A percentile compares a stretch with the other conserved stretches of the same genome.
These are phyloP conservation scores for Amphipyra tragopoginis DNA, from an alignment of 2,888 invertebrate species.

Conservation along the genomic window DNA sequence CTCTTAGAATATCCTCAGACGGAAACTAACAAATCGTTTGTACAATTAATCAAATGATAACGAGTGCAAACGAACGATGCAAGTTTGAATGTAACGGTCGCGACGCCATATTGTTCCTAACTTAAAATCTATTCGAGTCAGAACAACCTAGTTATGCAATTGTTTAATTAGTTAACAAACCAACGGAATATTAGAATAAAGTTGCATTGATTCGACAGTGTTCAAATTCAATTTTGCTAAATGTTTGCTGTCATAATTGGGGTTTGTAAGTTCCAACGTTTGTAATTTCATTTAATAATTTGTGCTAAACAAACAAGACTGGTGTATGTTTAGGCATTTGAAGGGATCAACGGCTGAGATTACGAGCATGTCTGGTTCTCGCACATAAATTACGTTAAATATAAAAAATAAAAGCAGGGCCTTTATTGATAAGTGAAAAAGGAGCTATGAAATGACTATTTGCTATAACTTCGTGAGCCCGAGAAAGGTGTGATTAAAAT, in stretches of 20 bases:
- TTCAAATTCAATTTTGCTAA: slow-evolving; percentile 46
- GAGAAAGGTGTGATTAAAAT: too few species aligned
- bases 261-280: slow-evolving; percentile 50
- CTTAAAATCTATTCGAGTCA: slow-evolving; percentile 59
- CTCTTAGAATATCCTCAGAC: too few species aligned
- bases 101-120: slow-evolving; percentile 71
- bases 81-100: slow-evolving; percentile 68
- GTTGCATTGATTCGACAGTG: slow-evolving; percentile 58
- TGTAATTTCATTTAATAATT: slow-evolving; percentile 48
- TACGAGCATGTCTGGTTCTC: not conserved
- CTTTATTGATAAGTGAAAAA: too few species aligned
- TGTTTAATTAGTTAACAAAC: slow-evolving; percentile 72
- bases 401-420: too few species aligned
- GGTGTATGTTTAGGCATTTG: slow-evolving; percentile 35
- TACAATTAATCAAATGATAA: slow-evolving; percentile 49
- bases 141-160: slow-evolving; percentile 65
- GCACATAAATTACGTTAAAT: too few species aligned
- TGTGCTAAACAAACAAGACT: slow-evolving; percentile 27
- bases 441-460: too few species aligned
- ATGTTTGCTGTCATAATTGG: slow-evolving; percentile 41
- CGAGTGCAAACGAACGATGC: slow-evolving; percentile 63
- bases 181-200: slow-evolving; percentile 68
- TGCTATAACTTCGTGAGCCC: too few species aligned
- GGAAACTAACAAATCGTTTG: too few species aligned
- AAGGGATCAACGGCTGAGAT: too few species aligned